Percentiles rank a stretch among this genome's conserved stretches.
These are phyloP conservation scores for Florisuga fusca DNA, from an alignment of 2,797 vertebrate genomes.

Conservation along the genomic window DNA sequence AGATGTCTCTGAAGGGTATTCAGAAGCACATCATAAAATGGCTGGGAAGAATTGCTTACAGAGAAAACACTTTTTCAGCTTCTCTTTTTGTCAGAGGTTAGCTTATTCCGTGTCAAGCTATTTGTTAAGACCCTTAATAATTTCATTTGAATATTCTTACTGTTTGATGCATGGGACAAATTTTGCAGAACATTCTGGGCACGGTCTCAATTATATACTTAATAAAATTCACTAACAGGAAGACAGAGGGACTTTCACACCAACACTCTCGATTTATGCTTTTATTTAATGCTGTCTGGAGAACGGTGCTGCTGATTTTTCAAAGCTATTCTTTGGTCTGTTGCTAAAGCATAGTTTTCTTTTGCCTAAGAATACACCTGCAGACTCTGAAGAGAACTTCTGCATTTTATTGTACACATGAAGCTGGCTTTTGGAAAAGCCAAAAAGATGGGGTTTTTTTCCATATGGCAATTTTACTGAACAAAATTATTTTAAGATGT, in stretches of 20 bases:
- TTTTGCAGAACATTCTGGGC: background rate
- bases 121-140: background rate
- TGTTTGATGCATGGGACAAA: background rate
- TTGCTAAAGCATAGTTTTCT: background rate
- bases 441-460: background rate
- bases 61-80: background rate
- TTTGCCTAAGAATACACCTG: background rate
- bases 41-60: background rate
- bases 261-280: background rate
- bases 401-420: background rate
- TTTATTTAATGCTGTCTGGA: background rate
- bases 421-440: background rate
- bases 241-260: background rate
- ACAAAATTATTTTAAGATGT: background rate
- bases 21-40: background rate
- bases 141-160: background rate
- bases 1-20: background rate
- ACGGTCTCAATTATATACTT: background rate
- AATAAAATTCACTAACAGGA: background rate
- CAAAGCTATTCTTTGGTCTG: background rate
- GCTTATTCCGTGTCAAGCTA: background rate
- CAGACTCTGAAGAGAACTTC: background rate
- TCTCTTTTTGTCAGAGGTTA: background rate
- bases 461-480: background rate
- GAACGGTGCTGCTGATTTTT: slow-evolving; percentile 10